These are phyloP conservation scores for Melinopterus prodromus DNA, from an alignment of 2,888 invertebrate species.

Conservation along the genomic window DNA sequence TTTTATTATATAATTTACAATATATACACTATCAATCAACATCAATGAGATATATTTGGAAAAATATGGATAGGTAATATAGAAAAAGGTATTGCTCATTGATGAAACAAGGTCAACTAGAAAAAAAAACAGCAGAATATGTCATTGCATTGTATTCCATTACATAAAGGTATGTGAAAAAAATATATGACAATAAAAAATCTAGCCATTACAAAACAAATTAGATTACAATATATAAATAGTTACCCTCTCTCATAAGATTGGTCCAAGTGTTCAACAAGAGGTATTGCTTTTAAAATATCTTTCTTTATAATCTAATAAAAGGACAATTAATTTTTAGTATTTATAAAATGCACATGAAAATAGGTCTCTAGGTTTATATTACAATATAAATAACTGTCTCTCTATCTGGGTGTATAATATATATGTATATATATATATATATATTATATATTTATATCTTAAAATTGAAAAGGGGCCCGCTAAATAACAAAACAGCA, in stretches of 20 bases:
- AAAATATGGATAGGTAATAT: no score
- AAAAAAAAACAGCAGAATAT: slow-evolving; percentile 29
- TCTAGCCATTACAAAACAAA: neutral
- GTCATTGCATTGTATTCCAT: slow-evolving; percentile 24
- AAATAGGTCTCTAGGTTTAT: slow-evolving; percentile 34
- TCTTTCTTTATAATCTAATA: neutral
- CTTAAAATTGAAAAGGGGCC: neutral
- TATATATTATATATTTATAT: neutral
- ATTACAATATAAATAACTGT: slow-evolving; percentile 35
- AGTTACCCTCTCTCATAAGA: neutral
- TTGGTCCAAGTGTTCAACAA: neutral
- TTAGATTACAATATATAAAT: slow-evolving; percentile 18
- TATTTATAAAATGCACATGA: slow-evolving; percentile 35
- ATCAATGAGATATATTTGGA: neutral
- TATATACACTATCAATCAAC: slow-evolving; percentile 33
- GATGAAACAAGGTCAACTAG: slow-evolving; percentile 25
- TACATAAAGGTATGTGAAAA: neutral
- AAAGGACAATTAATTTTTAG: slow-evolving; percentile 6
- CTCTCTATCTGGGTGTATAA: slow-evolving; percentile 5
- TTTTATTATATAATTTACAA: slow-evolving; percentile 35
- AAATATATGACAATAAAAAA: neutral
- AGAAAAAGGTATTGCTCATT: slow-evolving; percentile 33
- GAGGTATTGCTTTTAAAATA: neutral
- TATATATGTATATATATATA: no score
- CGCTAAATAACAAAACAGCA: neutral